phyloP scores from a whole-genome alignment of 2,113 vertebrate species.

The Sylvia atricapilla region DNA sequence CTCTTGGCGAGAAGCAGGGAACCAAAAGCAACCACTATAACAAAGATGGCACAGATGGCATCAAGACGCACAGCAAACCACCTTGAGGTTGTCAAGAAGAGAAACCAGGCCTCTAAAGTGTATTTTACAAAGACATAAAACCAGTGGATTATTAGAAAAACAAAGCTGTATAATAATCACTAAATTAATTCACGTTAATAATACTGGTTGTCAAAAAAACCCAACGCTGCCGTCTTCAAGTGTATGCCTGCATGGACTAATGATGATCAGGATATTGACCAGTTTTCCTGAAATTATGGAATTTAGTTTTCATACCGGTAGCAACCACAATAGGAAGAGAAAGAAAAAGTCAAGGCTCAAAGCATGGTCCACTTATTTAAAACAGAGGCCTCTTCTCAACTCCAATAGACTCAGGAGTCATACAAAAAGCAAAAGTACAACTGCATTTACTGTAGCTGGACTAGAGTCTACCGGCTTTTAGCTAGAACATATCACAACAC shows the following conservation, averaged over 20 bases:
- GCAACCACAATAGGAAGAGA: not conserved
- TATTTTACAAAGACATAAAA: slow-evolving; percentile 1
- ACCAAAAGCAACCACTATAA: slow-evolving; percentile 83
- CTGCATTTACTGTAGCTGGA: not conserved
- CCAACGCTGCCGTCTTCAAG: not conserved
- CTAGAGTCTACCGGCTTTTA: not conserved
- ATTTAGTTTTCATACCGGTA: not conserved
- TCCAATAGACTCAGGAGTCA: not conserved
- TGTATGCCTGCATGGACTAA: not conserved
- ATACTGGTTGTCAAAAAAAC: not conserved
- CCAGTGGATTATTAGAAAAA: not conserved
- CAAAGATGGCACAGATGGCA: slow-evolving; percentile 91
- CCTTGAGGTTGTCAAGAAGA: slow-evolving; percentile 92
- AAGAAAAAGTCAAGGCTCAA: not conserved
- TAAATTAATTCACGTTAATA: not conserved
- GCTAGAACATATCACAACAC: not conserved
- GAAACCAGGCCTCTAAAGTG: slow-evolving; percentile 89
- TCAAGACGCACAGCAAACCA: slow-evolving; percentile 95
- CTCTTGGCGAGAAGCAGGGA: slow-evolving; percentile 85
- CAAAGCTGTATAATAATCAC: not conserved
- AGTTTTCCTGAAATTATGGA: not conserved
- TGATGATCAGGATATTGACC: not conserved
- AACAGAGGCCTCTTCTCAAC: not conserved
- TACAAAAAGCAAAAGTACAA: not conserved
- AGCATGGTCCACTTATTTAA: not conserved